Evolutionary conservation across 1,140 invertebrate genomes (phyloP), one percentile per base, ranked within the genome.

Genomic region (Neodiprion lecontei): DNA sequence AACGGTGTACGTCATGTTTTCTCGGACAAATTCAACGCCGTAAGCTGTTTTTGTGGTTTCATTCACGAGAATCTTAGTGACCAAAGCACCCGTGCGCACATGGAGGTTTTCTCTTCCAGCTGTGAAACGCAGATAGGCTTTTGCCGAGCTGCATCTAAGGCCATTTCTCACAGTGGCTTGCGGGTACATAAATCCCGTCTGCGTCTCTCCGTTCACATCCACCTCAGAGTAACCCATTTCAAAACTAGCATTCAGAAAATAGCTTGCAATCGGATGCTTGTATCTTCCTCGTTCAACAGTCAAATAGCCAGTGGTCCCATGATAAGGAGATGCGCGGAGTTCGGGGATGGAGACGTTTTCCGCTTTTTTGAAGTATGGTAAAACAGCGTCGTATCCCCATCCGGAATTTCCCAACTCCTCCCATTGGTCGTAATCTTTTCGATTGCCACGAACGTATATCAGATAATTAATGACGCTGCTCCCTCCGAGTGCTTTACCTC

Each of bases 351-450:
- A 85, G 72, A 92, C 88, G 76, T 92, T 91, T 88, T 95, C 94
- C 0, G 92, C 92, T 83, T 95, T 95, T 70, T 91, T 91, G 80
- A 96, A 96, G 83, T 95, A 96, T 0, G 91, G 93, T 10, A 96
- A 82, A 0, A 96, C 89, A 74, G 95, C 93, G 9, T 92, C 87
- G 83, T 95, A 97, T 40, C 92, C 92, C 96, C 96, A 98, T 1
- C 94, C 94, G n/a, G 86, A 83, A 78, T 96, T 96, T 12, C 96
- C 96, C 79, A 93, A 88, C 23, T 84, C 85, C 23, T 85, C 90
- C 92, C 92, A 94, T 70, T 89, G 87, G 82, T 94, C 91, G 79
- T 92, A 94, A 83, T 94, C 93, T 47, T 89, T 83, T 3, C 88
- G 89, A 80, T 92, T 91, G 1, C 93, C 93, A 72, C 93, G 87